Conservation (phyloP, 2,113 vertebrate genomes). For the Ranitomeya variabilis region DNA sequence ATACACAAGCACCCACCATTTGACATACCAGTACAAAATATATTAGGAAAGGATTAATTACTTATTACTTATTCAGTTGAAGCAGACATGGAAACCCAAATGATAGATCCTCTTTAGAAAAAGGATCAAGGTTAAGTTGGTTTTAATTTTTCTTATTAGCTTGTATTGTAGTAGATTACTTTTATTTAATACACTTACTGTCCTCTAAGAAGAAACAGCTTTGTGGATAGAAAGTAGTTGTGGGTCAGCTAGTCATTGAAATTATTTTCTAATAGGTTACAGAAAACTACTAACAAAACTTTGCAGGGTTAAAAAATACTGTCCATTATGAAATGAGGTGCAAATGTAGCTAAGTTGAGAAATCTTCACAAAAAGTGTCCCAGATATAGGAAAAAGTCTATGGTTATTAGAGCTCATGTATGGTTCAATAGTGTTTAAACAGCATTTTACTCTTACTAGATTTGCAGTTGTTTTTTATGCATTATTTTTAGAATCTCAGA, state of each 20-base stretch:
- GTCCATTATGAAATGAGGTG: not conserved
- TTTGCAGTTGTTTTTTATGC: not conserved
- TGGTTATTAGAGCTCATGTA: not conserved
- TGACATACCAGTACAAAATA: no score
- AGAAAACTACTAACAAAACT: not conserved
- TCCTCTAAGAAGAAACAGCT: not conserved
- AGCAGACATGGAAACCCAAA: no score
- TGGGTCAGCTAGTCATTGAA: not conserved
- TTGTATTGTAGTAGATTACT: not conserved
- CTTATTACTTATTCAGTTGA: no score
- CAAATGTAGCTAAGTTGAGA: no score
- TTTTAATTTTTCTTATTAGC: no score
- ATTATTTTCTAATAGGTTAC: not conserved
- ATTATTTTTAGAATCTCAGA: not conserved
- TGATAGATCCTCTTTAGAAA: no score
- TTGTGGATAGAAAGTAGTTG: not conserved
- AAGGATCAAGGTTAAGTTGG: no score
- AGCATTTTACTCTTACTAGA: not conserved
- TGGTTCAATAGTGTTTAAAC: not conserved
- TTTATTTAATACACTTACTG: not conserved
- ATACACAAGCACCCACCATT: no score
- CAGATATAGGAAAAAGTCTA: not conserved
- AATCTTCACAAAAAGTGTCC: not conserved
- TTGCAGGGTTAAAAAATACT: not conserved
- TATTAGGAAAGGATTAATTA: no score